phyloP scores from a whole-genome alignment of 2,797 vertebrate genomes.

The Diplodus sargus region DNA sequence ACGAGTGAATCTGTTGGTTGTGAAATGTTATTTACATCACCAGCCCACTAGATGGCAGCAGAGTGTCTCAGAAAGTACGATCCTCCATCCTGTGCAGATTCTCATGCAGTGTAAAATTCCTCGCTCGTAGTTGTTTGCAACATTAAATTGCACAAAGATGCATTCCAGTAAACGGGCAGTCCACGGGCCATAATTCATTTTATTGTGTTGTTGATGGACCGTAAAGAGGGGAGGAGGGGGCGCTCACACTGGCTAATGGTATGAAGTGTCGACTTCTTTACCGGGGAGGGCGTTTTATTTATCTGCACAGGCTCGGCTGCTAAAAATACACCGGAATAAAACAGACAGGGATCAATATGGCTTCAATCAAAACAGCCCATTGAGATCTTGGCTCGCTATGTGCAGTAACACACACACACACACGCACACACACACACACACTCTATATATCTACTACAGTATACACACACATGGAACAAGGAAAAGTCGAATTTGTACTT shows the following conservation, averaged over 20 bases:
- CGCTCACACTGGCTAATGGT: conserved; percentile 42
- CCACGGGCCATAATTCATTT: conserved; percentile 20
- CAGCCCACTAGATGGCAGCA: conserved; percentile 70
- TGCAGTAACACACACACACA: background rate
- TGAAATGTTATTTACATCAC: conserved; percentile 8
- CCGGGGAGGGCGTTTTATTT: conserved; percentile 7
- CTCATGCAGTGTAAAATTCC: background rate
- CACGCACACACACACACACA: too few species aligned
- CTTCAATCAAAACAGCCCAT: conserved; percentile 11
- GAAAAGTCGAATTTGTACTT: background rate
- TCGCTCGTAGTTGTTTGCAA: conserved; percentile 27
- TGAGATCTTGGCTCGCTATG: conserved; percentile 4
- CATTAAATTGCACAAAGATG: conserved; percentile 27
- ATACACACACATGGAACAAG: background rate
- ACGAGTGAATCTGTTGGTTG: too few species aligned
- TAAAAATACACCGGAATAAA: conserved; percentile 38
- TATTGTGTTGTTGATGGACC: conserved; percentile 27
- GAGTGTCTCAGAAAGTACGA: conserved; percentile 1
- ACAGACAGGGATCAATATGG: conserved; percentile 34
- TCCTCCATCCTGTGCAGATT: background rate
- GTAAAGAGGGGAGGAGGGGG: conserved; percentile 8
- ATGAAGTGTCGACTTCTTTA: conserved; percentile 40
- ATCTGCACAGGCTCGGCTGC: conserved; percentile 14
- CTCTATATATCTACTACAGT: too few species aligned
- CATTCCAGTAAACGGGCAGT: conserved; percentile 19